These are phyloP conservation scores for Balaenoptera acutorostrata DNA, from an alignment of 2,113 vertebrate species.

Conservation along the genomic window DNA sequence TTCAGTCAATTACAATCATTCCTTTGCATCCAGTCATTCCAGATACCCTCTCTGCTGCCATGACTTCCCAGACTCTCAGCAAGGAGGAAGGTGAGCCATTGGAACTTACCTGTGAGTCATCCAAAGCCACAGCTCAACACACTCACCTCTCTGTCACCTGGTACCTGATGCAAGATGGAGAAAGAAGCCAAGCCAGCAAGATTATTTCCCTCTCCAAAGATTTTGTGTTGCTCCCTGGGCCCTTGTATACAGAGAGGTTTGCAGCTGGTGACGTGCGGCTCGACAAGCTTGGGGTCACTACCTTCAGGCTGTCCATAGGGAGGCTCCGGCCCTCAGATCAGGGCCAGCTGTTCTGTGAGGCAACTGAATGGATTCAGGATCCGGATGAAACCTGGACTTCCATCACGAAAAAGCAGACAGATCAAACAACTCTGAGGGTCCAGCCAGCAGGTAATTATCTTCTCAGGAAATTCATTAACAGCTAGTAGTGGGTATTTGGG, in stretches of 20 bases:
- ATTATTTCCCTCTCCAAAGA: constrained; percentile 88
- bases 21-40: constrained; percentile 84
- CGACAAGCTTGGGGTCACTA: constrained; percentile 82
- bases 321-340: constrained; percentile 80
- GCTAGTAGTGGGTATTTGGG: background rate
- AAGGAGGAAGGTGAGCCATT: constrained; percentile 80
- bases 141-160: constrained; percentile 92
- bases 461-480: background rate
- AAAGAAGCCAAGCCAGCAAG: background rate
- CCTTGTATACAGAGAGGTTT: constrained; percentile 81
- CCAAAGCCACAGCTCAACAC: constrained; percentile 88
- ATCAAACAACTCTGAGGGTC: constrained; percentile 41
- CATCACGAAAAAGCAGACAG: constrained; percentile 80
- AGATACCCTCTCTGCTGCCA: constrained; percentile 84
- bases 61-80: constrained; percentile 66
- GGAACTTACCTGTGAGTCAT: constrained; percentile 85
- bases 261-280: constrained; percentile 77
- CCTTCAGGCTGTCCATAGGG: constrained; percentile 81
- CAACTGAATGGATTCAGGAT: constrained; percentile 91
- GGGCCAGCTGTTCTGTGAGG: constrained; percentile 87
- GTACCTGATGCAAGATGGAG: constrained; percentile 75
- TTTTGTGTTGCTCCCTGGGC: constrained; percentile 84
- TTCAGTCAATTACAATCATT: background rate
- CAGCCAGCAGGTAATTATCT: constrained; percentile 67
- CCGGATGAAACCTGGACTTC: constrained; percentile 87